phyloP scores from a whole-genome alignment of 92 coral and sea anemone species.

The Blastomussa wellsi region DNA sequence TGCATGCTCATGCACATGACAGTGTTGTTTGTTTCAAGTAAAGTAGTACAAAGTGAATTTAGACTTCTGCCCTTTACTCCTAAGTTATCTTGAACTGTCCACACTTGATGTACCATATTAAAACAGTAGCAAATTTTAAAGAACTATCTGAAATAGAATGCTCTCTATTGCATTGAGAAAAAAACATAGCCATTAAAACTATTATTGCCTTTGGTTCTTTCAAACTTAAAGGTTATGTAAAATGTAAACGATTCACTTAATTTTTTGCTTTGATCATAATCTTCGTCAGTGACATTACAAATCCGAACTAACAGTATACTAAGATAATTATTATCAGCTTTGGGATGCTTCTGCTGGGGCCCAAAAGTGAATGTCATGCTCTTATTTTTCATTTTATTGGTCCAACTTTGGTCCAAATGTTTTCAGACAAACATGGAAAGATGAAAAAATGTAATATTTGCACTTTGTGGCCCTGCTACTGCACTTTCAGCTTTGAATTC shows the following conservation, averaged over 20 bases:
- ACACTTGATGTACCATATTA: no score
- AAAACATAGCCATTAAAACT: not conserved
- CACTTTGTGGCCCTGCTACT: constrained; percentile 5
- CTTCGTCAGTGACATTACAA: not conserved
- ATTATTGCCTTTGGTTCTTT: not conserved
- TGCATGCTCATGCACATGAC: constrained; percentile 29
- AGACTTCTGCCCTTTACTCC: no score
- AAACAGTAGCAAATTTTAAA: not conserved
- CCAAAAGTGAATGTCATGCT: constrained; percentile 12
- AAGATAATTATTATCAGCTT: constrained; percentile 8
- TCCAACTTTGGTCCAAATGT: no score
- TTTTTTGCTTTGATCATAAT: not conserved
- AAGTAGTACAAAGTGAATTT: not conserved
- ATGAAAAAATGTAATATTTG: not conserved
- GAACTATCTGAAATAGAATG: constrained; percentile 5
- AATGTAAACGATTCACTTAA: not conserved
- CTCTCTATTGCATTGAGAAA: not conserved
- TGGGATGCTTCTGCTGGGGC: constrained; percentile 6
- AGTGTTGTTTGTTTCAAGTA: constrained; percentile 27
- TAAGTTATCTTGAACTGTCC: no score
- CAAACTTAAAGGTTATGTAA: no score
- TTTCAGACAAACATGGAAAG: constrained; percentile 4
- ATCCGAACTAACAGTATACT: constrained; percentile 5
- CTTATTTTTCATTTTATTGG: constrained; percentile 4
- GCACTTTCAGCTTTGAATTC: constrained; percentile 7